Conservation (phyloP, 1,140 invertebrate genomes). For the Arctopsyche grandis region DNA sequence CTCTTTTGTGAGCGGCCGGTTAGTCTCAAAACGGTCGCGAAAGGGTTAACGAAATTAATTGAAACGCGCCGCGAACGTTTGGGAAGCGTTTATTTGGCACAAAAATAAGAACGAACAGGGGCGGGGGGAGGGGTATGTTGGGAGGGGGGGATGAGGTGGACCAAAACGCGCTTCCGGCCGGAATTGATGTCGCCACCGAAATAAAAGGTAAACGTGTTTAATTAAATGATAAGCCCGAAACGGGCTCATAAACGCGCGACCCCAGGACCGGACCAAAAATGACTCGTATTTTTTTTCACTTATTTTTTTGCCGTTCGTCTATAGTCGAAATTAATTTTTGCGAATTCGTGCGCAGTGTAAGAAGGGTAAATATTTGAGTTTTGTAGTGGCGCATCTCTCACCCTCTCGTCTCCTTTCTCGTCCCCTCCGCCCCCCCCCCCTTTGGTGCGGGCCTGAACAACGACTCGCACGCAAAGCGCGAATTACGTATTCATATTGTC, state of each 20-base stretch:
- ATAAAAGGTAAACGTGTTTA: conserved; percentile 42
- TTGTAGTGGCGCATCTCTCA: background rate
- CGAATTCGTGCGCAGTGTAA: background rate
- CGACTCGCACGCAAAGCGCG: conserved; percentile 2
- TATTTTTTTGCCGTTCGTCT: background rate
- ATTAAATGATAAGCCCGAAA: conserved; percentile 39
- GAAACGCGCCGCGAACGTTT: background rate
- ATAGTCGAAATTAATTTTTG: background rate
- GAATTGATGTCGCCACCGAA: conserved; percentile 40
- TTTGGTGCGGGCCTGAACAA: too few species aligned
- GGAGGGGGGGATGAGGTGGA: background rate
- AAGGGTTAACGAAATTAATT: conserved; percentile 12
- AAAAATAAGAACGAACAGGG: conserved; percentile 16
- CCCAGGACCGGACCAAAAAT: background rate
- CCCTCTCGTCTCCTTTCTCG: too few species aligned
- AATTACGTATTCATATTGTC: conserved; percentile 31
- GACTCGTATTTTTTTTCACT: background rate
- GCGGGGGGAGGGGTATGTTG: background rate
- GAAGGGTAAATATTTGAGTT: conserved; percentile 15
- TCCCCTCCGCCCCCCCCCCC: too few species aligned
- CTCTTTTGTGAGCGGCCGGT: too few species aligned
- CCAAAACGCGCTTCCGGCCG: background rate
- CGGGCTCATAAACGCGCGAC: conserved; percentile 29
- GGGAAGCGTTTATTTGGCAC: conserved; percentile 20
- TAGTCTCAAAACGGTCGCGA: background rate